These are phyloP conservation scores for Cyanoderma ruficeps DNA, from an alignment of 2,113 vertebrate species.

Conservation along the genomic window DNA sequence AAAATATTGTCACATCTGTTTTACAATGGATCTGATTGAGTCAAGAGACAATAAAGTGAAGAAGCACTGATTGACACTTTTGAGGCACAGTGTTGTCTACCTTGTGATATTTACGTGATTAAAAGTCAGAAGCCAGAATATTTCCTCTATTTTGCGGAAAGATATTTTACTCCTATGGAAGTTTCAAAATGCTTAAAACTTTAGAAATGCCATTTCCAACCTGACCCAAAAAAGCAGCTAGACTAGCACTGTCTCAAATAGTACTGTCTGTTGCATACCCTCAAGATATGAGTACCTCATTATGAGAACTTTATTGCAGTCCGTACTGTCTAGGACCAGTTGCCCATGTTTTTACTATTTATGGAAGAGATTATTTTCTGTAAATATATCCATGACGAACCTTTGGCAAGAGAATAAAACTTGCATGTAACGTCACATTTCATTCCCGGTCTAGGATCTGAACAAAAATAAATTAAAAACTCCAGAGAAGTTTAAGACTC, in stretches of 20 bases:
- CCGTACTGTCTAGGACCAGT: neutral
- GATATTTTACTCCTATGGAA: neutral
- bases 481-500: neutral
- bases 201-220: neutral
- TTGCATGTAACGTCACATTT: slow-evolving; percentile 40
- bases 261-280: neutral
- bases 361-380: slow-evolving; percentile 60
- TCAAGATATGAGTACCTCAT: neutral
- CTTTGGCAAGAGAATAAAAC: slow-evolving; percentile 54
- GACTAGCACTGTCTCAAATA: neutral
- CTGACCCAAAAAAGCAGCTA: neutral
- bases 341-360: slow-evolving; percentile 51
- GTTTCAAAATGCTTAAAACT: neutral
- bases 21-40: neutral
- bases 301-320: neutral
- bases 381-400: slow-evolving; percentile 49
- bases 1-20: neutral
- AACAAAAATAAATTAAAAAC: slow-evolving; percentile 53
- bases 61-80: neutral
- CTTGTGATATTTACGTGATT: neutral
- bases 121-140: neutral
- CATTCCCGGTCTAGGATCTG: slow-evolving; percentile 45
- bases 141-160: neutral
- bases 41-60: neutral
- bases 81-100: neutral